Base-by-base conservation (phyloP, 1,140 invertebrate genomes). In the Nylanderia fulva region DNA sequence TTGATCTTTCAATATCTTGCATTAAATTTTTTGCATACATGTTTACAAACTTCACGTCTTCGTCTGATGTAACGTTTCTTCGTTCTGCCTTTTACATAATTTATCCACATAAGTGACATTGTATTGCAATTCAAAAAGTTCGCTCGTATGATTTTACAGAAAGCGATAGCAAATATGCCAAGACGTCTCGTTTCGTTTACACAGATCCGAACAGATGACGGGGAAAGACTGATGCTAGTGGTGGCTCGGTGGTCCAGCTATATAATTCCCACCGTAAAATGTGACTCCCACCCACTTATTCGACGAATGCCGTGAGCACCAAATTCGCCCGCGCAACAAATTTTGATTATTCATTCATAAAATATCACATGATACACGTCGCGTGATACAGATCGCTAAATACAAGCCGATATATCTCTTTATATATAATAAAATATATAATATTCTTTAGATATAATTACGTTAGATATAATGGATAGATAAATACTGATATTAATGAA, bases 41-140 rank as follows among this genome's bases (percentile, higher is more conserved):
- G 45, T 60, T 7, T 64, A 60, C 11, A 75, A 61, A 91, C 86
- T 92, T 85, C 90, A 29, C 89, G 80, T 75, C 74, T 88, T 45
- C 87, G 91, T 77, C 88, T 90, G 63, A 87, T 21, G 48, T 89
- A 79, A 61, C 92, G 91, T 69, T 90, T 93, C 61, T 89, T 93
- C 18, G 85, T 89, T 60, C 85, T 90, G 33, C 86, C 85, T 82
- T 92, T 93, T 29, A 94, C 64, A 71, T 92, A 94, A 76, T 90
- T 94, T 82, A 94, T 94, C 93, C 93, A 94, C 91, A 94, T 91
- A 8, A 93, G 82, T 18, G 93, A 92, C 92, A 93, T 93, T 24
- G 11, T 27, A 9, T 27, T 52, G 1, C 9, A n/a, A 54, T 56
- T 54, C 13, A 15, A 48, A 18, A 36, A 68, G 9, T 76, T 61